Evolutionary conservation across 1,140 invertebrate species (phyloP), one percentile per base, ranked within the genome.

Genomic region (Phymorhynchus buccinoides): DNA sequence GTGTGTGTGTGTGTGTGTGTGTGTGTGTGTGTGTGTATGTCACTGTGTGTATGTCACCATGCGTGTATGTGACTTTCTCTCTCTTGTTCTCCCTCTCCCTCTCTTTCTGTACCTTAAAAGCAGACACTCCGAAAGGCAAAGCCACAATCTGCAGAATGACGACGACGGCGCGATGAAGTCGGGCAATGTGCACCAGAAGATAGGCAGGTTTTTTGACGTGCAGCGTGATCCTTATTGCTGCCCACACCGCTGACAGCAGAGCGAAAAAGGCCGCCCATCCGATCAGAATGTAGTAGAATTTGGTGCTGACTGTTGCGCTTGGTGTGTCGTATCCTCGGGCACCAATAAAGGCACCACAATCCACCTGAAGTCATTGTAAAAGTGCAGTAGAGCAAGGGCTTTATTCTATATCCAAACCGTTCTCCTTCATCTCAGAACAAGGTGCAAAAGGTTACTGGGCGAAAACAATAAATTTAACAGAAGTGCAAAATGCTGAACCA

Each of bases 71-170:
- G n/a, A n/a, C n/a, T n/a, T n/a, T n/a, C n/a, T n/a, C 22, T 18
- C 22, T 52, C 22, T 9, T 52, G 12, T 52, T 52, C 22, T 52
- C 22, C 6, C 6, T 9, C 44, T 9, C 44, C 6, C 22, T 62
- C 56, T 62, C 56, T 62, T 27, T 62, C 1, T 39, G 2, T 83
- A 83, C 81, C 81, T 83, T 83, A 37, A 83, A 71, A 6, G 39
- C 81, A 7, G 62, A 83, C 9, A 87, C 86, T 7, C 91, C 91
- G 68, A 93, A 27, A 4, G 92, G 92, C 16, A 93, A 42, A 1
- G 90, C 88, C 1, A 92, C 84, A n/a, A 92, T 77, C 87, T 93
- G 91, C 16, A 88, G 48, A 35, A 90, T 83, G 22, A 89, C 81
- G 14, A 91, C 82, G 77, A 87, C 88, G 37, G 87, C 86, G 35